Evolutionary conservation across 1,140 invertebrate species (phyloP).

Genomic region (Drosophila elegans): DNA sequence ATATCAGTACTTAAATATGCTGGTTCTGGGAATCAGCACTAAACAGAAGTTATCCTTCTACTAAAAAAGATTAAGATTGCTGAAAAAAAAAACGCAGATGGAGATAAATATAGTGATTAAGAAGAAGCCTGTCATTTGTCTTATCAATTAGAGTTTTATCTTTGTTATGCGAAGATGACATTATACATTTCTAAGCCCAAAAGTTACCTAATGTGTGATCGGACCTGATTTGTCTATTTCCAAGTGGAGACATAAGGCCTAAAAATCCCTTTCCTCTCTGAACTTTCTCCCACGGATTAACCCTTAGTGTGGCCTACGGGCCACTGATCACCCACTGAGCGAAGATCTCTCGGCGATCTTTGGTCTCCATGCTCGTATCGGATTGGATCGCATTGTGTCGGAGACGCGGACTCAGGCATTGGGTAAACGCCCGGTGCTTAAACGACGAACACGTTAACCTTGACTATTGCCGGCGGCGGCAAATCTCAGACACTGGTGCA

Average conservation of each 20-base stretch:
- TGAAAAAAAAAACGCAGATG: neutral
- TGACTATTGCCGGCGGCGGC: conserved; percentile 50
- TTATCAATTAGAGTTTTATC: neutral
- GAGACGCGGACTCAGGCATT: conserved; percentile 3
- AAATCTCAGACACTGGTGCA: conserved; percentile 15
- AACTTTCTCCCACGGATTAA: conserved; percentile 5
- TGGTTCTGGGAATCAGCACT: neutral
- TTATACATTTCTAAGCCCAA: no score
- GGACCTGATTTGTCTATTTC: neutral
- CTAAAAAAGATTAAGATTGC: neutral
- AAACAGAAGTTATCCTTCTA: neutral
- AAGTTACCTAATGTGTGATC: no score
- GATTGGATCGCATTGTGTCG: neutral
- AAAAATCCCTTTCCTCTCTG: neutral
- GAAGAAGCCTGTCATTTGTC: neutral
- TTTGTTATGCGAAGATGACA: neutral
- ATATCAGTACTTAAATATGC: neutral
- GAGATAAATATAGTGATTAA: neutral
- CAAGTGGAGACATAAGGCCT: neutral
- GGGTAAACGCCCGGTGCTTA: conserved; percentile 32
- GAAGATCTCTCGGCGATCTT: conserved; percentile 4
- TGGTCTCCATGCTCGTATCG: conserved; percentile 4
- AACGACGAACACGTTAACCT: conserved; percentile 55
- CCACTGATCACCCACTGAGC: neutral
- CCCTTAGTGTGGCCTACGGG: no score